Evolutionary conservation across 2,113 vertebrate genomes (phyloP), one percentile per base, ranked within the genome.

Genomic region (Petaurus breviceps): DNA sequence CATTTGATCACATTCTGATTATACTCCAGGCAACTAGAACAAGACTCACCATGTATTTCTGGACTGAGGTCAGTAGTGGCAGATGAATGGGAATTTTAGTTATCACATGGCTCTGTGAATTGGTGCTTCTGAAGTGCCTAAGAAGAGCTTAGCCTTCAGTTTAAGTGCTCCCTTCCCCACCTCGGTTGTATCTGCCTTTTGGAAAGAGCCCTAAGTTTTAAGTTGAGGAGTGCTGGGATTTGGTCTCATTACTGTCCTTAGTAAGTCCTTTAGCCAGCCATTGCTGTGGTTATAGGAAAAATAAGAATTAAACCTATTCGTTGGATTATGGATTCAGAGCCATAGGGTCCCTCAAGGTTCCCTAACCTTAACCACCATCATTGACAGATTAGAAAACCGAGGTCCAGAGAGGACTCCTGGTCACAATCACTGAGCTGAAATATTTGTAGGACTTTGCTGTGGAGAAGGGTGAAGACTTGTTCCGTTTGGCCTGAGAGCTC

Each of bases 181-280:
- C 54, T 0, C 54, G n/a, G n/a, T 55, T n/a, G 24, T 89, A 57
- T 11, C 9, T n/a, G 49, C 92, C 52, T 93, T 94, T 91, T 50
- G 24, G 49, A 52, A 50, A 55, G 26, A 89, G 46, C 53, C 51
- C 93, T 16, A 26, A 47, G 52, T 91, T 96, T 92, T 89, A 94
- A 91, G 51, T 0, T 47, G 90, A 55, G 0, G 51, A 31, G 8
- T 57, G 28, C 26, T 57, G 25, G 55, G 25, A 25, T 28, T 61
- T 61, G 31, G 51, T 90, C 61, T 92, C 52, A 46, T 91, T 89
- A 51, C 68, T 91, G 57, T 61, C 57, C 37, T 61, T 12, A 61
- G 28, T 11, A 31, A 12, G 3, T 68, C 57, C 11, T 68, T 37
- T 31, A 68, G 12, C 57, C 57, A 68, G 12, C 28, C 37, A 4